phyloP scores from a whole-genome alignment of 2,797 vertebrate species.

The Oreochromis mossambicus region DNA sequence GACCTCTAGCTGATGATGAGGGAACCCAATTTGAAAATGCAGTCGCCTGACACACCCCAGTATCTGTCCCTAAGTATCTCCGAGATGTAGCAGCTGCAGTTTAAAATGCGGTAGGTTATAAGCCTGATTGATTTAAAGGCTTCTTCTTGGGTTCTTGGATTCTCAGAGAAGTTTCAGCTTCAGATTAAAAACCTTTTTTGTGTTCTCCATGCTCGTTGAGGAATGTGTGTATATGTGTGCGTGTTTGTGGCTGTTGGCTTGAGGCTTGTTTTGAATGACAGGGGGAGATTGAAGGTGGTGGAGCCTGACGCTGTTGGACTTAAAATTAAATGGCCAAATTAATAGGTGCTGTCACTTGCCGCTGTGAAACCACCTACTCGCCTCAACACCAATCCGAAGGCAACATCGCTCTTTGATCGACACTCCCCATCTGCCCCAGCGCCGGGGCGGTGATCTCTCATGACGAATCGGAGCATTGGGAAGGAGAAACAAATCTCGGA shows the following conservation, averaged over 20 bases:
- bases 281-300: conserved; percentile 67
- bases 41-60: conserved; percentile 18
- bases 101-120: not conserved
- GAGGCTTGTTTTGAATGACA: conserved; percentile 57
- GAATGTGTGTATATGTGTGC: not conserved
- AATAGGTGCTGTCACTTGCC: conserved; percentile 66
- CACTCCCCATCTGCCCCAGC: conserved; percentile 42
- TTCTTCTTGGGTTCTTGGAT: not conserved
- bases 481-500: conserved; percentile 22
- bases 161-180: conserved; percentile 8
- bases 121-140: conserved; percentile 33
- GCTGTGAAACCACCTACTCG: conserved; percentile 29
- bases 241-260: conserved; percentile 19
- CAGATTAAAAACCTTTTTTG: conserved; percentile 32
- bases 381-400: conserved; percentile 19
- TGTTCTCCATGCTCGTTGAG: not conserved
- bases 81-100: not conserved
- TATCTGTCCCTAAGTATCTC: conserved; percentile 5
- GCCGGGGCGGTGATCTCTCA: not conserved
- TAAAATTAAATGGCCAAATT: conserved; percentile 73
- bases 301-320: conserved; percentile 70
- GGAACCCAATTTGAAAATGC: conserved; percentile 31
- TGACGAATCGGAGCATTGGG: not conserved
- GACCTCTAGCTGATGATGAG: conserved; percentile 32
- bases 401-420: conserved; percentile 28